Base-by-base conservation (phyloP, 37 sponge, comb jelly and placozoan species). In the Tethya wilhelma region DNA sequence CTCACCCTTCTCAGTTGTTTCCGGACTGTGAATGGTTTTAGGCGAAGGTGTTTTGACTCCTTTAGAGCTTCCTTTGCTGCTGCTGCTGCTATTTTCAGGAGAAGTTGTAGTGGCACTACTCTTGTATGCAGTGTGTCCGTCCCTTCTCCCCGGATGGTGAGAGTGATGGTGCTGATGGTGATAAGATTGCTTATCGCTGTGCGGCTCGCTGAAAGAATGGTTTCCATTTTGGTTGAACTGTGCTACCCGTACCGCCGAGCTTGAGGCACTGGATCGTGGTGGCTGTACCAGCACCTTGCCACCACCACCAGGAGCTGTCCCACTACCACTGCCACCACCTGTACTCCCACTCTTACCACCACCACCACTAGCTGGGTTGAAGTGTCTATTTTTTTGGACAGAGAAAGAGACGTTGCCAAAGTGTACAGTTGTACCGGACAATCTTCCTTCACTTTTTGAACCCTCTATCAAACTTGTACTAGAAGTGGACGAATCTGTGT, bases 351-450 rank as follows among this genome's bases (percentile, higher is more conserved):
- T 8, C 28, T 60, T 60, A 23, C 22, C 28, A 12, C 7, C 7
- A 7, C 63, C 63, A 12, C 25, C 11, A 23, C 22, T 7, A 6
- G 11, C 22, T 23, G 7, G 6, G 63, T 49, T 49, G 14, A 26
- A 8, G 63, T 60, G 20, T n/a, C 20, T 17, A n/a, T 17, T 23
- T 7, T 60, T 60, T 23, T 12, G 63, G 6, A 60, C 28, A 23
- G 63, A 60, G 63, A 60, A 26, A 25, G 63, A 60, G 7, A 60
- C 63, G 22, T 60, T 60, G 7, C 63, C 63, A 17, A 60, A n/a
- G 26, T 60, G 63, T 25, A 60, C 63, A 60, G 63, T 60, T 6
- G 63, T 60, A 23, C 63, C 63, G 22, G 20, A 7, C 22, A 60
- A 60, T 7, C 26, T 12, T 25, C 26, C 63, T 25, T 12, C 63